Conservation (phyloP, 2,888 invertebrate species). For the Bruchidius siliquastri region DNA sequence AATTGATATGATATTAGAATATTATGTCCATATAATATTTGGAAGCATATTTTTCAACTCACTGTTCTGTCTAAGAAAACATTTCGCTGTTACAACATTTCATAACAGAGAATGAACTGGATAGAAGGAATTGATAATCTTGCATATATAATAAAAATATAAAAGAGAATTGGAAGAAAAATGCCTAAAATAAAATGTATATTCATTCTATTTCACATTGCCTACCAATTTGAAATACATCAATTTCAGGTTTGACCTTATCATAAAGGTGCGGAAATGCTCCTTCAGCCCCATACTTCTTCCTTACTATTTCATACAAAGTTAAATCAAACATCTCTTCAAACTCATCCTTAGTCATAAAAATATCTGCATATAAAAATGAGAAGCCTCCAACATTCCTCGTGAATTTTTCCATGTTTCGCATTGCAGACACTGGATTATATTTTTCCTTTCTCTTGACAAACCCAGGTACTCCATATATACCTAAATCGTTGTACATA, state of each 20-base stretch:
- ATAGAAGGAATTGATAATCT: too few relatives aligned
- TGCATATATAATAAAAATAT: too few relatives aligned
- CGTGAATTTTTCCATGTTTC: conserved; percentile 66
- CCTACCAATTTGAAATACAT: conserved; percentile 57
- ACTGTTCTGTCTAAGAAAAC: too few relatives aligned
- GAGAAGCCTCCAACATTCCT: conserved; percentile 64
- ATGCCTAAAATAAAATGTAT: too few relatives aligned
- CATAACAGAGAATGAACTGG: too few relatives aligned
- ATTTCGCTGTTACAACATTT: too few relatives aligned
- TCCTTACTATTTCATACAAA: conserved; percentile 58
- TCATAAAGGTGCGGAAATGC: conserved; percentile 64
- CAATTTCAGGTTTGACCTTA: conserved; percentile 63
- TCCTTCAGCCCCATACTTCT: conserved; percentile 55
- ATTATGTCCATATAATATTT: too few relatives aligned
- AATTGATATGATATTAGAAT: too few relatives aligned
- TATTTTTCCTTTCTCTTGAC: conserved; percentile 56
- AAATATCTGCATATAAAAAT: conserved; percentile 67
- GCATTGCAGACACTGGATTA: conserved; percentile 62
- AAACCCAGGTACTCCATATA: conserved; percentile 64
- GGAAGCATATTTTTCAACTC: too few relatives aligned
- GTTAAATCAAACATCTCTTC: conserved; percentile 65
- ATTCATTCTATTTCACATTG: conserved; percentile 10
- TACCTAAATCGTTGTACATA: conserved; percentile 67
- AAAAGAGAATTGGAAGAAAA: too few relatives aligned
- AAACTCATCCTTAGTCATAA: conserved; percentile 62